Percentiles rank a stretch among this genome's conserved stretches.
phyloP scores from a whole-genome alignment of 2,888 invertebrate genomes.

The Paralinhomoeus sp. region DNA sequence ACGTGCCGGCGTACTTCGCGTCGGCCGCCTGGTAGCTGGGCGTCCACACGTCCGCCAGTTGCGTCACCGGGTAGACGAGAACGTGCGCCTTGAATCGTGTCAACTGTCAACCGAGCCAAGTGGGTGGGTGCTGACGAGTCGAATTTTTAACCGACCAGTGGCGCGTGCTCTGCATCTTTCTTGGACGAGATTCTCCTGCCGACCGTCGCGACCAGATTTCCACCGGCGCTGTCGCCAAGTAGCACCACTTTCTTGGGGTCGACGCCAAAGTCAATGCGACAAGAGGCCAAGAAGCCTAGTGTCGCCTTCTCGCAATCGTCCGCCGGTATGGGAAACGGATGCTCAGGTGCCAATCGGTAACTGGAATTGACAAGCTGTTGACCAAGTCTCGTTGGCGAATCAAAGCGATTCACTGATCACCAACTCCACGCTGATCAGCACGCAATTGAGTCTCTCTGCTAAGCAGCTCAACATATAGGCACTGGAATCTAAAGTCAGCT shows the following conservation, averaged over 20 bases:
- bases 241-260: conserved; percentile 13
- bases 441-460: conserved; percentile 5
- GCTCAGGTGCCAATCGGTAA: conserved; percentile 27
- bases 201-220: conserved; percentile 13
- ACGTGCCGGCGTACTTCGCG: conserved; percentile 11
- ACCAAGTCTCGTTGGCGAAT: too few relatives aligned
- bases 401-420: too few relatives aligned
- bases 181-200: conserved; percentile 10
- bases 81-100: conserved; percentile 9
- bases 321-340: conserved; percentile 25
- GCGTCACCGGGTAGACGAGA: conserved; percentile 26
- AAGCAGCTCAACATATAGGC: conserved; percentile 12
- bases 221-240: conserved; percentile 20
- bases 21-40: conserved; percentile 17
- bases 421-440: conserved; percentile 3
- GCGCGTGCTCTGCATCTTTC: too few relatives aligned
- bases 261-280: conserved; percentile 8
- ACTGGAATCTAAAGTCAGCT: conserved; percentile 6
- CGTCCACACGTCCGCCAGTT: conserved; percentile 24
- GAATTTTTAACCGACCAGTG: too few relatives aligned
- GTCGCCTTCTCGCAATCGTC: conserved; percentile 25
- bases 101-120: too few relatives aligned
- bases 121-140: too few relatives aligned
- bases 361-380: too few relatives aligned
- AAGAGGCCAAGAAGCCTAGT: conserved; percentile 16